phyloP scores from a whole-genome alignment of 2,797 vertebrate species.

The Urosaurus nigricauda region DNA sequence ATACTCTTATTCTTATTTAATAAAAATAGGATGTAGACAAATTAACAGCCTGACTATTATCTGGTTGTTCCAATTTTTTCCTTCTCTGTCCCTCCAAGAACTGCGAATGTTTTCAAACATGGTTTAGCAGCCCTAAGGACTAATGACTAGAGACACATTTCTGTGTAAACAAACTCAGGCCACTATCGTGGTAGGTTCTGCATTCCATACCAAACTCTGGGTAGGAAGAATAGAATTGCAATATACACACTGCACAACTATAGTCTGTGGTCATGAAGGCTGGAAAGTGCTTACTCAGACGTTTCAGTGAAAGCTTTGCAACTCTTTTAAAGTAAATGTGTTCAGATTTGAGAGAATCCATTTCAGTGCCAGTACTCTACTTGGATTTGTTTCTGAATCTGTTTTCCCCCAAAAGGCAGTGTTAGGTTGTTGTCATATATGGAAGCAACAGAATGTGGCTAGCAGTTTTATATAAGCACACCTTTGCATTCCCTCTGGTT shows the following conservation, averaged over 20 bases:
- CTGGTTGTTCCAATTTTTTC: too few relatives aligned
- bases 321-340: slow-evolving; percentile 3
- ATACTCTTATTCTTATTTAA: too few relatives aligned
- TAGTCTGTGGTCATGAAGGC: neutral
- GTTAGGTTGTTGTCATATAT: neutral
- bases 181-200: neutral
- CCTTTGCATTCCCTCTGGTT: slow-evolving; percentile 35
- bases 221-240: neutral
- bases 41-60: neutral
- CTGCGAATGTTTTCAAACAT: neutral
- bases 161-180: neutral
- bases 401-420: neutral
- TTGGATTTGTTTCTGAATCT: neutral
- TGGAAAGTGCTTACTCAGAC: slow-evolving; percentile 5
- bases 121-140: neutral
- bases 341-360: slow-evolving; percentile 9
- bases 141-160: neutral
- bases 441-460: neutral
- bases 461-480: slow-evolving; percentile 14
- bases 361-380: neutral
- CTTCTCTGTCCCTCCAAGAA: neutral
- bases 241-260: neutral
- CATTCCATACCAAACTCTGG: neutral
- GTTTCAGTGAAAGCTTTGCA: neutral
- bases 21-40: neutral